Base-by-base conservation (phyloP, 1,140 invertebrate species). In the Homarus americanus region DNA sequence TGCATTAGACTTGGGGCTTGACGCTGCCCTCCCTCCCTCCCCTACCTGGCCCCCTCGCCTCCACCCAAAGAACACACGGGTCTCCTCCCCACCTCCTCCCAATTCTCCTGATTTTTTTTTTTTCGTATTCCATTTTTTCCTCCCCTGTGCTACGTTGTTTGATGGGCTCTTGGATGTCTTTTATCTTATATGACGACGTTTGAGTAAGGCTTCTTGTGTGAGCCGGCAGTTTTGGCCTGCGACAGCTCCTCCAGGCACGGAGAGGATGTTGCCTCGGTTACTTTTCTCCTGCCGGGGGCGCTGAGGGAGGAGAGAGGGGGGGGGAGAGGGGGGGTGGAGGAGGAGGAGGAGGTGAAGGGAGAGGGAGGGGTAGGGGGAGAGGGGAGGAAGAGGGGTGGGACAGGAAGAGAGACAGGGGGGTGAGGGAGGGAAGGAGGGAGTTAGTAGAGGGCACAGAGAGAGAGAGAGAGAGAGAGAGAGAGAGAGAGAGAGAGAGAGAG, bases 131-230 rank as follows among this genome's bases (percentile, higher is more conserved):
- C 41, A 24, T 53, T 24, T 32, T 17, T 36, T 49, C 38, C 15
- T 44, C 76, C 15, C 40, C 49, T 20, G 20, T 28, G 34, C 36
- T 84, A 69, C 58, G 40, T 75, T 85, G 83, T 85, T 75, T 85
- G 83, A 85, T 85, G 83, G 69, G 28, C 83, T 66, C 40, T 17
- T 73, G 83, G 28, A 44, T 85, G 34, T 85, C 83, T 85, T 85
- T 85, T 75, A 85, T 85, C 82, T 72, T 34, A 20, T 36, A 72
- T 17, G 63, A 84, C 82, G 82, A 38, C n/a, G 69, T 17, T 28
- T 28, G 69, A 34, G 69, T 17, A 44, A 69, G 20, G 66, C 40
- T 34, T 75, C 41, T 36, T 36, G 80, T 66, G 80, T 17, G 49
- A 36, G 32, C 58, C 34, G 80, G 24, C 24, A 38, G 20, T 24